Conservation (phyloP, 1,140 invertebrate species). For the Scaptodrosophila lebanonensis region DNA sequence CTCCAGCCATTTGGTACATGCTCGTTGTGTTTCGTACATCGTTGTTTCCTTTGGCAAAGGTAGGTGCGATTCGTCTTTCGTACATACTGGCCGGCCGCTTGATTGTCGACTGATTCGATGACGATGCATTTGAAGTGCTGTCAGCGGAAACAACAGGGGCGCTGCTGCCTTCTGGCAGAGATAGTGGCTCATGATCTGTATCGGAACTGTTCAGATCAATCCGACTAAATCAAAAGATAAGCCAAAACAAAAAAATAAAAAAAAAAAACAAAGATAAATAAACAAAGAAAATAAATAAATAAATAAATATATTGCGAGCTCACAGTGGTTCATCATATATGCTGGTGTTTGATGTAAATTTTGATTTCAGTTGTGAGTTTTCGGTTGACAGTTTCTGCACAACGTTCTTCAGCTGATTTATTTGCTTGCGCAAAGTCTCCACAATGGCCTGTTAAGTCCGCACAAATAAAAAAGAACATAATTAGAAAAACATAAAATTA, state of each 20-base stretch:
- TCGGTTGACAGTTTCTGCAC: conserved; percentile 83
- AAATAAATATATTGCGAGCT: conserved; percentile 23
- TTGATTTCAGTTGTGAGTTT: conserved; percentile 81
- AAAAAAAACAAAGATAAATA: conserved; percentile 11
- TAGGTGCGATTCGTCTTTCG: conserved; percentile 86
- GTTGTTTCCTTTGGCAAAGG: conserved; percentile 81
- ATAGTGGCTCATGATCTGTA: conserved; percentile 66
- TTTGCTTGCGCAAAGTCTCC: conserved; percentile 75
- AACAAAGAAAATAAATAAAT: conserved; percentile 37
- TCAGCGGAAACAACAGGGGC: conserved; percentile 17
- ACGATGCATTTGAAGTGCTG: conserved; percentile 55
- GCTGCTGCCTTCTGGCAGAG: conserved; percentile 63
- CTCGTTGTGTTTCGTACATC: conserved; percentile 79
- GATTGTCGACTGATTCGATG: conserved; percentile 70
- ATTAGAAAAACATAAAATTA: conserved; percentile 32
- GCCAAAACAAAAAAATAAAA: conserved; percentile 23
- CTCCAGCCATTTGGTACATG: conserved; percentile 86
- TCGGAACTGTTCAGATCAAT: conserved; percentile 71
- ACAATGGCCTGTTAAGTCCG: conserved; percentile 54
- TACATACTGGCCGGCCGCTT: conserved; percentile 91
- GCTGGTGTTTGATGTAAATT: conserved; percentile 71
- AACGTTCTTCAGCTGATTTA: conserved; percentile 79
- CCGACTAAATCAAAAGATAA: conserved; percentile 42
- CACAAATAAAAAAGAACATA: conserved; percentile 20
- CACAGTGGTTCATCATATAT: conserved; percentile 76